Base-by-base conservation (phyloP, 2,888 invertebrate species). In the Siphlonurus alternatus region DNA sequence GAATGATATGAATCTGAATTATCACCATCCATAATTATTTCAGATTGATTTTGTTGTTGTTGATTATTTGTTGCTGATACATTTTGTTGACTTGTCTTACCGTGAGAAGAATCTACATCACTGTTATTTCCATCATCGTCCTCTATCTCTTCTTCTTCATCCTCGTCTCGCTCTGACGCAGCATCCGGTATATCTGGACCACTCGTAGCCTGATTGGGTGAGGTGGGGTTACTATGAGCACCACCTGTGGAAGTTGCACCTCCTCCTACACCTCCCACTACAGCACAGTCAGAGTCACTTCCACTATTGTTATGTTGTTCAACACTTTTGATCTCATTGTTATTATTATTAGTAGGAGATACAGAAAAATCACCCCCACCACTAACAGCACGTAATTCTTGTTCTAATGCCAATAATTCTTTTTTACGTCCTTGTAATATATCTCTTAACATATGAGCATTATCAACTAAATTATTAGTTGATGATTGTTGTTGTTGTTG, bases 381-480 rank as follows among this genome's bases (percentile, higher is more conserved):
- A 69, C 74, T 77, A 67, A 76, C 77, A 64, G 75, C 70, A 70
- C 75, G 68, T 69, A 85, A 76, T 72, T 86, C 86, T 72, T 85
- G 84, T 71, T 84, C 85, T 61, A 88, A 79, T 68, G 83, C 81
- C 71, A 89, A 80, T 72, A 90, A 82, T 68, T 89, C 85, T 77
- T 91, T 89, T 75, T 92, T 92, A 72, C 89, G 87, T 70, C 87
- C 90, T 75, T 93, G 93, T 66, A 94, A 82, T 72, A 94, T 93
- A 75, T 91, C 92, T 66, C 93, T 83, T 71, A 94, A 81, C 83
- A 93, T 90, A 76, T 91, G 88, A 23, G 73, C 71, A 19, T 71
- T 69, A 63, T 74, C 74, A 5, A 68, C 61, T 20, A 38, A 38
- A 38, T 38, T 38, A 38, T 38, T 38, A 38, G 38, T 38, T 38